Conservation (phyloP, 2,113 vertebrate species). For the Phylloscopus trochilus region DNA sequence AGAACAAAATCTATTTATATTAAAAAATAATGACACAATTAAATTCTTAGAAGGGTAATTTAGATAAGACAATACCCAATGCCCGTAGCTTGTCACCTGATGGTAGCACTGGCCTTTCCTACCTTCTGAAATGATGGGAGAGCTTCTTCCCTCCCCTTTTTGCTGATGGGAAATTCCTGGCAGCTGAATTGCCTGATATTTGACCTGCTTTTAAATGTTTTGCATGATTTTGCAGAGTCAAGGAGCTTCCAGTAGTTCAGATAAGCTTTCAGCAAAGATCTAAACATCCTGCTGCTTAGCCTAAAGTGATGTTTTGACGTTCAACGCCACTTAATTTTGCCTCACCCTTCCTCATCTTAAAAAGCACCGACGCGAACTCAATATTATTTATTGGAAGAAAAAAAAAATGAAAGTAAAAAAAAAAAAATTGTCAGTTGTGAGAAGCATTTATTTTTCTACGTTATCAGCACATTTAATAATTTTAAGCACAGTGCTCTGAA, state of each 20-base stretch:
- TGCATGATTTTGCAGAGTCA: background rate
- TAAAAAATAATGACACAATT: background rate
- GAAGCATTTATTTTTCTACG: background rate
- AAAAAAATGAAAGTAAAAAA: background rate
- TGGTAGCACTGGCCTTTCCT: background rate
- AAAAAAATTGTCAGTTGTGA: background rate
- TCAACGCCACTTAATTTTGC: slow-evolving; percentile 1
- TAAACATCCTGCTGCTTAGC: background rate
- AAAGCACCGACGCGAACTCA: background rate
- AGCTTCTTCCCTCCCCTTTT: background rate
- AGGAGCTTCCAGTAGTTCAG: background rate
- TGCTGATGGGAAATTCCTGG: background rate
- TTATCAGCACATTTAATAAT: background rate
- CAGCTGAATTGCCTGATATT: background rate
- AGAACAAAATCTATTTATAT: background rate
- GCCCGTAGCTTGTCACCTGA: background rate
- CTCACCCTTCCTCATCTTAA: background rate
- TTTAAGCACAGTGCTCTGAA: background rate
- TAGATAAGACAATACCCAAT: background rate
- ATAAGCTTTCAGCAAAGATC: background rate
- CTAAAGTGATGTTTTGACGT: background rate
- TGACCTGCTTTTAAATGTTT: slow-evolving; percentile 3
- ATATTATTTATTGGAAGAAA: background rate
- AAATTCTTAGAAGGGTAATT: background rate
- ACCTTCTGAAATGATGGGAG: background rate